A percentile compares a stretch with the other conserved stretches of the same genome.
These are phyloP conservation scores for Cecidostiba fungosa DNA, from an alignment of 2,888 invertebrate genomes.

Conservation along the genomic window DNA sequence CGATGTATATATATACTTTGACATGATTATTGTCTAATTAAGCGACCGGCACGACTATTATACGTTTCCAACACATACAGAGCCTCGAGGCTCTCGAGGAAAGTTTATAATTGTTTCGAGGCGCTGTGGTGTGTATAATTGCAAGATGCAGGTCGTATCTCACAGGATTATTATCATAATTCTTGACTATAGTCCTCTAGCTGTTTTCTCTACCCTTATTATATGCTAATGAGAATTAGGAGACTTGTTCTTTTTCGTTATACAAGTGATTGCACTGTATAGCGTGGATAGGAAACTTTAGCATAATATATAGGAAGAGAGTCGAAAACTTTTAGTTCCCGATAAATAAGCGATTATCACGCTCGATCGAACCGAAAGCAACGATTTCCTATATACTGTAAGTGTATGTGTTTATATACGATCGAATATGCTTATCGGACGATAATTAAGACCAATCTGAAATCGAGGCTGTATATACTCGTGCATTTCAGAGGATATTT, in stretches of 20 bases:
- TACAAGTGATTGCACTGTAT: background rate
- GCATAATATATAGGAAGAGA: background rate
- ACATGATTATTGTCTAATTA: conserved; percentile 14
- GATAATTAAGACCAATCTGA: conserved; percentile 2
- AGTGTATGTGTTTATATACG: background rate
- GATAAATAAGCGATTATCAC: background rate
- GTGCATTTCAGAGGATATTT: background rate
- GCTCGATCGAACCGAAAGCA: background rate
- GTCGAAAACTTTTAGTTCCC: background rate
- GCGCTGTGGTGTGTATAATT: background rate
- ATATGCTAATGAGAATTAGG: background rate
- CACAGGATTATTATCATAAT: background rate
- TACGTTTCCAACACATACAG: background rate
- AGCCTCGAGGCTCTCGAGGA: background rate
- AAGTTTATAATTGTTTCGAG: conserved; percentile 16
- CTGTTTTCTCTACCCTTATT: background rate
- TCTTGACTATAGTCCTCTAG: background rate
- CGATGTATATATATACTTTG: conserved; percentile 13
- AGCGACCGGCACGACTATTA: background rate
- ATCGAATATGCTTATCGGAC: background rate
- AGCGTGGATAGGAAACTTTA: background rate
- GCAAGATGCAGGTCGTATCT: background rate
- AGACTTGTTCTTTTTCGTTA: background rate
- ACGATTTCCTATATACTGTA: background rate
- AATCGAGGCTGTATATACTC: background rate